Conservation (phyloP, 2,797 vertebrate species). For the Syngnathus acus region DNA sequence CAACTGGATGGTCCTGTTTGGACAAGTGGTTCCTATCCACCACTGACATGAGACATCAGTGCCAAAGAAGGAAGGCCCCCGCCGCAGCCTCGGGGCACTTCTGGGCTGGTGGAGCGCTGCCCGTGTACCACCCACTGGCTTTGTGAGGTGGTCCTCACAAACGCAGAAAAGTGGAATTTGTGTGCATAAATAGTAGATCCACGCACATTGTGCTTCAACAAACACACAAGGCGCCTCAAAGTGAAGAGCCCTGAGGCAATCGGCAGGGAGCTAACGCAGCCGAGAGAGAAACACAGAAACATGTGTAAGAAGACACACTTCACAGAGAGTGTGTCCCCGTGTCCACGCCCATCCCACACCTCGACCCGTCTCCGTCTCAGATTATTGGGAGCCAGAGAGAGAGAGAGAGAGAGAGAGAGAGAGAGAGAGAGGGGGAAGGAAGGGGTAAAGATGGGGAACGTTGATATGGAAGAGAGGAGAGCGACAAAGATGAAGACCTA, state of each 20-base stretch:
- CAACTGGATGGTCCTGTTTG: conserved; percentile 64
- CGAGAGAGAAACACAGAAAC: conserved; percentile 64
- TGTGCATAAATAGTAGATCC: conserved; percentile 16
- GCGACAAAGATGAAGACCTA: conserved; percentile 57
- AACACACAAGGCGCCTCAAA: conserved; percentile 48
- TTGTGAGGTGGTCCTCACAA: conserved; percentile 28
- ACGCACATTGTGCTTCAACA: conserved; percentile 18
- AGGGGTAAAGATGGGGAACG: conserved; percentile 63
- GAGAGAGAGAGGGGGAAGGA: conserved; percentile 44
- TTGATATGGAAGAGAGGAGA: conserved; percentile 50
- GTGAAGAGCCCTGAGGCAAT: conserved; percentile 45
- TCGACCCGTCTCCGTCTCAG: conserved; percentile 56
- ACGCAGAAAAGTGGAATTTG: conserved; percentile 14
- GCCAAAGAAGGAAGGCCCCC: conserved; percentile 30
- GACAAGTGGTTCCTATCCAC: conserved; percentile 75
- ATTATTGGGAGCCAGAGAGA: conserved; percentile 40
- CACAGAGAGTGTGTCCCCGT: conserved; percentile 45
- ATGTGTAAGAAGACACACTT: conserved; percentile 66
- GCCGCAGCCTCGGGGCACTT: conserved; percentile 34
- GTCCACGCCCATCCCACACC: conserved; percentile 44
- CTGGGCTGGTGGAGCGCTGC: conserved; percentile 31
- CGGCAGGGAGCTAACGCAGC: conserved; percentile 39
- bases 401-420: background rate
- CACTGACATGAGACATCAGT: conserved; percentile 35
- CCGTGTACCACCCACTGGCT: conserved; percentile 39